Base-by-base conservation (phyloP, 2,797 vertebrate genomes). In the Fratercula arctica region DNA sequence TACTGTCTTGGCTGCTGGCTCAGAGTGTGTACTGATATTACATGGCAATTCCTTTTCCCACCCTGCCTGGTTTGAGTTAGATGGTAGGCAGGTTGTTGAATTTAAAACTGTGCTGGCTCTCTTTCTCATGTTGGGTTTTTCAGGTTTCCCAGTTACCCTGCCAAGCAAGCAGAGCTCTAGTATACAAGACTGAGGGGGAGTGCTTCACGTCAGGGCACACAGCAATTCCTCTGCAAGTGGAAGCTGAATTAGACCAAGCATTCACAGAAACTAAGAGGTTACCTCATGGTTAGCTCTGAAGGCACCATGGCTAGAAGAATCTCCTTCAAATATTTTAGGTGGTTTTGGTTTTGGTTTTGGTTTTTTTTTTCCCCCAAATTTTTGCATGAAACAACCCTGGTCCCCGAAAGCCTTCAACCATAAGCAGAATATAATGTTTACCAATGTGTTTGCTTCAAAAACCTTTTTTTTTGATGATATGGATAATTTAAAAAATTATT, bases 401-500 rank as follows among this genome's bases (percentile, higher is more conserved):
- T 9, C 25, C 19, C 14, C 3, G 5, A n/a, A 61, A 46, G 9
- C 5, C 15, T 41, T 79, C 48, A 87, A 9, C 9, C 31, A 10
- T 31, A 23, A 63, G 33, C 24, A 72, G n/a, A 64, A 68, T 83
- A 60, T 60, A 60, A 94, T 23, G 10, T 33, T 95, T 81, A 45
- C 31, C 21, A 13, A 17, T 81, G 35, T 60, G 64, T 96, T 95
- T 85, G 17, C 76, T 90, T 93, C 84, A 66, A 94, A 90, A 63
- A 6, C 2, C 5, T 50, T 76, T 83, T 83, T 31, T 92, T 61
- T 84, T 85, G 72, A 91, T 88, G 48, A 96, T 86, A 53, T 66
- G 31, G 51, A 64, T 87, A 77, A 94, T 81, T 92, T 10, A 89
- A 94, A 83, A 13, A 82, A 91, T 90, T 54, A 88, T 86, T 56